phyloP scores from a whole-genome alignment of 2,888 invertebrate species.

The Apodemia zela region DNA sequence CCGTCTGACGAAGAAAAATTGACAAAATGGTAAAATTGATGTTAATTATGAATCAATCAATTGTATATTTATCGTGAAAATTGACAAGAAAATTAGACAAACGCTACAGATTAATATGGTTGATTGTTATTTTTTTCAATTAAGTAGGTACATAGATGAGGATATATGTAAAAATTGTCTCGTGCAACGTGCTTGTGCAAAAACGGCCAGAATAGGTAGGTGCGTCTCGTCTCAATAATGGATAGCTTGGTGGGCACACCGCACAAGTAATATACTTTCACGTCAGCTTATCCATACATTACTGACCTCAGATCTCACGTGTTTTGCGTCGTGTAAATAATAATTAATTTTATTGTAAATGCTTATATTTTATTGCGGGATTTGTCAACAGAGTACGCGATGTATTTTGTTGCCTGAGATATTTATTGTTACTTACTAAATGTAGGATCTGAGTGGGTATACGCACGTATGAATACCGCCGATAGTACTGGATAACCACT shows the following conservation, averaged over 20 bases:
- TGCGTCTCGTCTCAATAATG: not conserved
- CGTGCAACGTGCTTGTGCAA: too few relatives aligned
- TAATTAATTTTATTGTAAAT: conserved; percentile 81
- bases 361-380: conserved; percentile 81
- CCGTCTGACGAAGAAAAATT: too few relatives aligned
- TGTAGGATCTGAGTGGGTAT: conserved; percentile 63
- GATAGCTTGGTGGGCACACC: not conserved
- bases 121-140: too few relatives aligned
- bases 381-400: conserved; percentile 79
- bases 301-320: conserved; percentile 49
- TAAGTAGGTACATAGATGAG: too few relatives aligned
- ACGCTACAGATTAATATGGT: too few relatives aligned
- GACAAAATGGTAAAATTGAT: too few relatives aligned
- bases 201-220: too few relatives aligned
- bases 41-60: too few relatives aligned
- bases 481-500: conserved; percentile 7
- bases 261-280: not conserved
- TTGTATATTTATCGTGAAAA: too few relatives aligned
- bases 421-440: conserved; percentile 74
- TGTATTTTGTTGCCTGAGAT: conserved; percentile 74
- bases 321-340: conserved; percentile 77
- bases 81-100: too few relatives aligned
- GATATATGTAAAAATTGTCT: too few relatives aligned
- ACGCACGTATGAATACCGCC: conserved; percentile 36
- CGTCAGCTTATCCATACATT: conserved; percentile 45